Evolutionary conservation across 1,140 invertebrate species (phyloP), one percentile per base, ranked within the genome.

Genomic region (Eupristina koningsbergeri): DNA sequence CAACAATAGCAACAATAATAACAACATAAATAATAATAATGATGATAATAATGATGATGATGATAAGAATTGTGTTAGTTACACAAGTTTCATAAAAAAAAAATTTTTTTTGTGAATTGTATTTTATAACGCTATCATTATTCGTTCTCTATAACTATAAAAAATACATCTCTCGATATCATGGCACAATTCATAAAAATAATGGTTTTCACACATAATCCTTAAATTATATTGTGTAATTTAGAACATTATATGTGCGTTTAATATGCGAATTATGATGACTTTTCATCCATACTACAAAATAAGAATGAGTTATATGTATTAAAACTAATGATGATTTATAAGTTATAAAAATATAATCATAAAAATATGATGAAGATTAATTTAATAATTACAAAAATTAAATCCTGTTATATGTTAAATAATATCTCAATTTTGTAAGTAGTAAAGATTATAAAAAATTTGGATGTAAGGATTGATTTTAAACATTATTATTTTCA

Each of bases 371-470:
- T 71, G 45, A 83, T 75, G n/a, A 47, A 78, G 83, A n/a, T 84
- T 81, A 83, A 69, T 53, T 31, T 63, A 73, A 69, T 86, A 74
- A 73, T 88, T 39, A 39, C 64, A 64, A 71, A 71, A 53, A 81
- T 85, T 81, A 81, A 74, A 73, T 63, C 84, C 84, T 81, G 74
- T 71, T 81, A 73, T 71, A 64, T 78, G 79, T 50, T 88, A 85
- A 82, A 47, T 71, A 34, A 39, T 79, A 78, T 71, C 83, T 89
- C 78, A 83, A 61, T 78, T 34, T 78, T 78, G 45, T 29, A 63
- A 85, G 83, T 87, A 86, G 87, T 87, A 86, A 85, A 85, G 81
- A 86, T 88, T 84, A 87, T 88, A 69, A 89, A n/a, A 86, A 85
- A 45, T 87, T 89, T 47, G 86, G 81, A 75, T 88, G 80, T 69